Percentiles rank a stretch among this genome's conserved stretches.
These are phyloP conservation scores for Encarsia formosa DNA, from an alignment of 2,888 invertebrate species.

Conservation along the genomic window DNA sequence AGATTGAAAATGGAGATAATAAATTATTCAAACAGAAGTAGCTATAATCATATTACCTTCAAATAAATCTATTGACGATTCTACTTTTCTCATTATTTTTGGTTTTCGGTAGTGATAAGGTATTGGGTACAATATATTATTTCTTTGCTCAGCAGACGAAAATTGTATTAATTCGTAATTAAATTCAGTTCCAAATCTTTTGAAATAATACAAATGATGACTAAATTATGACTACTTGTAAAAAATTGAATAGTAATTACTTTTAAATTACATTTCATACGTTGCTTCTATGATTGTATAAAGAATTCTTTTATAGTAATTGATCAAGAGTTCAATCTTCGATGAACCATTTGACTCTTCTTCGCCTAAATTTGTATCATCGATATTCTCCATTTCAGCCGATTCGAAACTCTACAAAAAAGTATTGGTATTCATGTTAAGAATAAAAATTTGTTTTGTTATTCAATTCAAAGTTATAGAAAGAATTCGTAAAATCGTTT, in stretches of 20 bases:
- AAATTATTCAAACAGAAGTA: no score
- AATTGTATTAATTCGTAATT: slow-evolving; percentile 35
- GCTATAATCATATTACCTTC: no score
- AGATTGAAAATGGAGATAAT: no score
- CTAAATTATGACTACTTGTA: neutral
- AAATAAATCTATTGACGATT: neutral
- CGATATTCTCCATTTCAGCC: no score
- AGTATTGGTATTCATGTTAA: no score
- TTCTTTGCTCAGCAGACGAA: slow-evolving; percentile 31
- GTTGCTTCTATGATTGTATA: slow-evolving; percentile 34
- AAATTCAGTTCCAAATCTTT: slow-evolving; percentile 37
- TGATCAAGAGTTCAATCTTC: neutral
- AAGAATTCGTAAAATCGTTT: no score
- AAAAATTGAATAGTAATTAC: neutral
- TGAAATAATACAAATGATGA: slow-evolving; percentile 1
- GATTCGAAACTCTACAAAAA: no score
- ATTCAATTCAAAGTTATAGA: no score
- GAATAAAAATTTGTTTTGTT: no score
- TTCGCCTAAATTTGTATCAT: neutral
- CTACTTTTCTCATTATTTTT: slow-evolving; percentile 27
- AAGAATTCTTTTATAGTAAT: slow-evolving; percentile 22
- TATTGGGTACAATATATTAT: slow-evolving; percentile 28
- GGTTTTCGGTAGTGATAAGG: slow-evolving; percentile 33
- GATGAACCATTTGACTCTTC: neutral
- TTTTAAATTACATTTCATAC: slow-evolving; percentile 33